phyloP scores from a whole-genome alignment of 2,113 vertebrate genomes.

The Panurus biarmicus region DNA sequence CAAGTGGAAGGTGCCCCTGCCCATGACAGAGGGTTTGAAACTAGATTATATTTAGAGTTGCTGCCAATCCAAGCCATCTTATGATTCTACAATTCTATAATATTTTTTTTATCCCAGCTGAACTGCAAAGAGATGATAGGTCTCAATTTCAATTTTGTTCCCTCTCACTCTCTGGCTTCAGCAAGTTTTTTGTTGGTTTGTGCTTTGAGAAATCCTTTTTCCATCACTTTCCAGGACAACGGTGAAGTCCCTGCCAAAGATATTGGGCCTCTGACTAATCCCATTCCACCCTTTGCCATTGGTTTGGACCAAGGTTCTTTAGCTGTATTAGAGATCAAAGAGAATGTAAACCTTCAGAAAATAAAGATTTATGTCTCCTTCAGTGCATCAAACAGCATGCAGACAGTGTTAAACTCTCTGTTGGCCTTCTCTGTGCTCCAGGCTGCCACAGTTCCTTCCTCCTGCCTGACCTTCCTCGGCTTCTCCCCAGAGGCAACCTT shows the following conservation, averaged over 20 bases:
- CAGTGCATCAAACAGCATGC: not conserved
- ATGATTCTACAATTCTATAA: not conserved
- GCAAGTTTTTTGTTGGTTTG: not conserved
- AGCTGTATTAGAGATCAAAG: not conserved
- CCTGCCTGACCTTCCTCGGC: not conserved
- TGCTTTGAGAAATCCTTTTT: not conserved
- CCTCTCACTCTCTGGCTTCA: not conserved
- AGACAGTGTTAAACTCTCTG: not conserved
- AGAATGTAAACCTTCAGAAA: not conserved
- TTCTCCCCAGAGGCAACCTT: not conserved
- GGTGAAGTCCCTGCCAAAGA: not conserved
- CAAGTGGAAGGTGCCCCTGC: not conserved
- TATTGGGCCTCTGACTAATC: not conserved
- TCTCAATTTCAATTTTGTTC: not conserved
- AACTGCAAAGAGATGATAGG: not conserved
- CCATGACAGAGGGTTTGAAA: not conserved
- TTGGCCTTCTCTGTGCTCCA: not conserved
- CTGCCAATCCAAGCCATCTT: not conserved
- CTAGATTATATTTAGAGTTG: not conserved
- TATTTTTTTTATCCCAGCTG: not conserved
- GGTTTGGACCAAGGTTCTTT: not conserved
- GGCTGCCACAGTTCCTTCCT: not conserved
- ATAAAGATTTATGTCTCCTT: not conserved
- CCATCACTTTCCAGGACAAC: not conserved
- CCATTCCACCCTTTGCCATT: not conserved